phyloP scores from a whole-genome alignment of 2,113 vertebrate species.

The Aramus guarauna region DNA sequence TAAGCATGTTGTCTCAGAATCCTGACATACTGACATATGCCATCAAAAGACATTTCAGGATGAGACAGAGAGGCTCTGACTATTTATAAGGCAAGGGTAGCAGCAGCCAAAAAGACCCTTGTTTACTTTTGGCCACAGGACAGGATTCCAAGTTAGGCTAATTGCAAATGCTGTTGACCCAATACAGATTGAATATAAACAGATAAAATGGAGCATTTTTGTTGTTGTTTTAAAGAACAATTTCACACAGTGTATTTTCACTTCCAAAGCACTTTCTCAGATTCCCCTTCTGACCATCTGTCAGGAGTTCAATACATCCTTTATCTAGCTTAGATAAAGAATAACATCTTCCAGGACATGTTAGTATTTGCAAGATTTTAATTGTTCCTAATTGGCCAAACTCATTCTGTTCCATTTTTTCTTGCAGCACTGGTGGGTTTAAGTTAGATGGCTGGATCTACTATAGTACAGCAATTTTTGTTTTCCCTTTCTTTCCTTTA shows the following conservation, averaged over 20 bases:
- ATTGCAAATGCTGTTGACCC: not conserved
- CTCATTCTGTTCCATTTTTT: not conserved
- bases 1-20: not conserved
- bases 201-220: not conserved
- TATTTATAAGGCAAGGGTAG: not conserved
- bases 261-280: not conserved
- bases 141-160: not conserved
- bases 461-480: not conserved
- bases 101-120: not conserved
- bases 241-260: not conserved
- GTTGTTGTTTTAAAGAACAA: not conserved
- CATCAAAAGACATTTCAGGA: not conserved
- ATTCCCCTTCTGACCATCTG: not conserved
- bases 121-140: not conserved
- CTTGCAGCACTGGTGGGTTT: not conserved
- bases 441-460: not conserved
- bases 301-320: not conserved
- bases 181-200: not conserved
- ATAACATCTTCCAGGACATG: not conserved
- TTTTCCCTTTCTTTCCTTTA: not conserved
- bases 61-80: not conserved
- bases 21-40: not conserved
- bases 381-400: not conserved
- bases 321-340: not conserved
- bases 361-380: not conserved